phyloP scores from a whole-genome alignment of 2,113 vertebrate species.

The Leucopternis melanops region DNA sequence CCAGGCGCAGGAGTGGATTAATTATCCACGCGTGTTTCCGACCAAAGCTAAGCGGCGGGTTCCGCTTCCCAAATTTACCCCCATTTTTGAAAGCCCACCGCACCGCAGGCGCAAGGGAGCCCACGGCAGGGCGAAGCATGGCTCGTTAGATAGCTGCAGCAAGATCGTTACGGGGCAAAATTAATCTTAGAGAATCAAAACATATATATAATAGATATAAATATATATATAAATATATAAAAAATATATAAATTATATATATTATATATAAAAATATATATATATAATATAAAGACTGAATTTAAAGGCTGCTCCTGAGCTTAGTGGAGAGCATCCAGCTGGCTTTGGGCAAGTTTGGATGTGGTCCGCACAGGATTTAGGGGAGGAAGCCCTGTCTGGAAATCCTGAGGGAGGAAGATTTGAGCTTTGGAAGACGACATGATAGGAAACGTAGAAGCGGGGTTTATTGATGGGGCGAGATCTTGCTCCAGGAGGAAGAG shows the following conservation, averaged over 20 bases:
- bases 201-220: too few relatives aligned
- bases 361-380: not conserved
- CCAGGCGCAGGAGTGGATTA: rapidly evolving
- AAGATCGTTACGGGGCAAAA: rapidly evolving
- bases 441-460: not conserved
- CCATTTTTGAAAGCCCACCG: rapidly evolving
- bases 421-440: not conserved
- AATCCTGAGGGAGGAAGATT: not conserved
- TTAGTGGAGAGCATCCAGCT: not conserved
- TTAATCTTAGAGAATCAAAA: rapidly evolving
- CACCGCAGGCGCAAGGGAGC: rapidly evolving
- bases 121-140: rapidly evolving
- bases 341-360: not conserved
- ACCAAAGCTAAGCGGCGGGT: rapidly evolving
- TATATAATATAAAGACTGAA: rapidly evolving
- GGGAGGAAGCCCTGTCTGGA: not conserved
- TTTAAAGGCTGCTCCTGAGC: not conserved
- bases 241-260: too few relatives aligned
- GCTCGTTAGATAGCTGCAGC: not conserved
- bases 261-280: too few relatives aligned
- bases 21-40: not conserved
- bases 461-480: not conserved
- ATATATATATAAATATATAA: too few relatives aligned
- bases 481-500: not conserved
- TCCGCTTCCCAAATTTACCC: rapidly evolving